These are phyloP conservation scores for Callorhinus ursinus DNA, from an alignment of 2,113 vertebrate genomes.

Conservation along the genomic window DNA sequence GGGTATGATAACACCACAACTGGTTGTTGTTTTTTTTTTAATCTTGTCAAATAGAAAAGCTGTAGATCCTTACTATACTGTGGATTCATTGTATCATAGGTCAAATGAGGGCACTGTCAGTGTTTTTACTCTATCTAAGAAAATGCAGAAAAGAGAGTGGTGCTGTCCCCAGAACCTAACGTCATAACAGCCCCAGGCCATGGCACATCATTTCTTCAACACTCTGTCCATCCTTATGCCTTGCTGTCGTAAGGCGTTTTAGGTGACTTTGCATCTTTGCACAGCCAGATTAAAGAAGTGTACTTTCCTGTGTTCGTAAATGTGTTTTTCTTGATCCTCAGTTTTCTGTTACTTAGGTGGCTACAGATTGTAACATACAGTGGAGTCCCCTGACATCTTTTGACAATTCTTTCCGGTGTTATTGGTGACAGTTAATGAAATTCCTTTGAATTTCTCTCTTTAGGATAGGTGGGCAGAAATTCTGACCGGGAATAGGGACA, in stretches of 20 bases:
- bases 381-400: neutral
- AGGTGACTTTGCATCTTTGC: neutral
- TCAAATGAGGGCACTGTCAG: neutral
- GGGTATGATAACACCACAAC: neutral
- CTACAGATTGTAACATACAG: neutral
- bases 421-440: neutral
- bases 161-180: neutral
- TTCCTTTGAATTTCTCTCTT: neutral
- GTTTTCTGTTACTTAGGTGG: neutral
- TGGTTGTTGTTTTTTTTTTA: neutral
- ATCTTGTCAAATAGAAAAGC: neutral
- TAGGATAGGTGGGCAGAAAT: slow-evolving; percentile 35
- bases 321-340: neutral
- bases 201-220: accelerated
- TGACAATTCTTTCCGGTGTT: neutral
- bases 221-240: too few species aligned
- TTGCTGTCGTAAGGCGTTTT: neutral
- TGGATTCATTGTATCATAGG: neutral
- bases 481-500: neutral
- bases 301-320: neutral
- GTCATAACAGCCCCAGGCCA: neutral
- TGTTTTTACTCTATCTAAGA: neutral
- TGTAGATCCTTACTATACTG: neutral
- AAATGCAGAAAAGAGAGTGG: neutral
- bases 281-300: neutral